Base-by-base conservation (phyloP, 2,888 invertebrate species). In the Lottia gigantea region DNA sequence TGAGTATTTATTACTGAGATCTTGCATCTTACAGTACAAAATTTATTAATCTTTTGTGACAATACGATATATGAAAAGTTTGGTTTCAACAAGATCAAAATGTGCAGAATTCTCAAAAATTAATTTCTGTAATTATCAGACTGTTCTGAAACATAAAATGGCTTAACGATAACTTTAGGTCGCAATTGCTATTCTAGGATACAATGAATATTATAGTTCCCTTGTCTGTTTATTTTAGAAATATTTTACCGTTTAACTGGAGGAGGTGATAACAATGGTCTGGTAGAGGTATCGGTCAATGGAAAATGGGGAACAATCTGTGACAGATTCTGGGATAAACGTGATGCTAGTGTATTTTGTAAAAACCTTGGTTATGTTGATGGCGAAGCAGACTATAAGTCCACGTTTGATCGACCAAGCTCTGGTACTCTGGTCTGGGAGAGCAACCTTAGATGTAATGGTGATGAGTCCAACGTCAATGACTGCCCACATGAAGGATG, bases 301-400 rank as follows among this genome's bases (percentile, higher is more conserved):
- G 93, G 92, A 0, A 90, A 90, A 74, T 93, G 92, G 92, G 94
- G 94, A 0, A 92, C 92, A 72, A 91, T 94, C 11, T 94, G 94
- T 85, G 93, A 94, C 82, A 93, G 93, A 78, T 91, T 91, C 78
- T 94, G 94, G 84, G 92, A 92, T n/a, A 86, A 92, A 72, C 89
- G 88, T n/a, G 92, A 93, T 79, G 94, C 93, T 0, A 90, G 92
- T 79, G 93, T 94, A 0, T 76, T 81, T 68, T 84, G 84, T 74
- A 65, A 80, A 63, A 78, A 77, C 66, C 73, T 83, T 1, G 83
- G 82, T 8, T 84, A 76, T 64, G 74, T 74, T 12, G 82, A 81
- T 12, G 83, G 83, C 0, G 79, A 79, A 62, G 66, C 76, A 0
- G 72, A 73, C 8, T 77, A 75, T 64, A 68, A 65, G 2, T 70